Evolutionary conservation across 1,140 invertebrate genomes (phyloP).

Genomic region (Alviniconcha marisindica): DNA sequence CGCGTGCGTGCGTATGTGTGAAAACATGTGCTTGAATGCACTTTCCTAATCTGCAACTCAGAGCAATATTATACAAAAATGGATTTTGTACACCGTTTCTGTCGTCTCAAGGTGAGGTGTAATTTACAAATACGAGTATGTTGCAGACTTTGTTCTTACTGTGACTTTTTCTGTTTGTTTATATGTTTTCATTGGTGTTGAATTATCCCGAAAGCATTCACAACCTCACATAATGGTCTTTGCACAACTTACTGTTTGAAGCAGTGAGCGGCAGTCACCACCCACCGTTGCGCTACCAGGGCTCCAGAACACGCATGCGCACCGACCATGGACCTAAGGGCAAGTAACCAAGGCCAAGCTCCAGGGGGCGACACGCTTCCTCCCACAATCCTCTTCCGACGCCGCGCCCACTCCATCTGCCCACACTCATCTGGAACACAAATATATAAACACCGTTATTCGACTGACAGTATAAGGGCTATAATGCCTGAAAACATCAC

Average conservation of each 20-base stretch:
- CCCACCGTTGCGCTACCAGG: constrained; percentile 72
- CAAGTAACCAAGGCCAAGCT: constrained; percentile 64
- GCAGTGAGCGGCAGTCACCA: constrained; percentile 77
- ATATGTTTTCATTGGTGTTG: no score
- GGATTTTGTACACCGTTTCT: background rate
- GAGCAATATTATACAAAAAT: background rate
- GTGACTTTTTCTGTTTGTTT: no score
- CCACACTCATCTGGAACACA: constrained; percentile 42
- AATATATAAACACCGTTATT: no score
- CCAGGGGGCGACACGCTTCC: constrained; percentile 49
- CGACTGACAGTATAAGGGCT: no score
- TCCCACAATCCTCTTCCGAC: constrained; percentile 59
- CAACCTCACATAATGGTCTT: no score
- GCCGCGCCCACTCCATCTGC: background rate
- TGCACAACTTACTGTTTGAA: constrained; percentile 53
- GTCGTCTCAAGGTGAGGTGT: background rate
- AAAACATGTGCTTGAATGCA: no score
- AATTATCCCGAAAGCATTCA: no score
- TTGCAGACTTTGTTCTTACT: no score
- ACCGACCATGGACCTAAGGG: constrained; percentile 45
- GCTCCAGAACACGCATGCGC: constrained; percentile 73
- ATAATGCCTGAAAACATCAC: no score
- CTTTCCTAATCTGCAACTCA: background rate
- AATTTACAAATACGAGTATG: no score
- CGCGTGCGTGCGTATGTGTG: no score